Evolutionary conservation across 2,797 vertebrate species (phyloP).

Genomic region (Sciaenops ocellatus): DNA sequence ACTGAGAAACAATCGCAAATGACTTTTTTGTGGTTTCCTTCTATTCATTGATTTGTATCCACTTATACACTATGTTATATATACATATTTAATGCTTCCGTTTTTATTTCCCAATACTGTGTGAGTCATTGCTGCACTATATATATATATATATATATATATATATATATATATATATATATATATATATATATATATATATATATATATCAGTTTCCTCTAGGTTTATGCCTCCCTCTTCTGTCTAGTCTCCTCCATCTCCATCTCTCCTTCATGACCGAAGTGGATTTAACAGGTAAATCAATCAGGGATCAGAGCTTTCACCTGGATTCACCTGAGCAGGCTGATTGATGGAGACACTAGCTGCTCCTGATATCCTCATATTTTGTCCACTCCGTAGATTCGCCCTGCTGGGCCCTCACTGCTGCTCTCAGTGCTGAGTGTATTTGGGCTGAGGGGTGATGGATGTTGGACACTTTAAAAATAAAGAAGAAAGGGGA

Average conservation of each 20-base stretch:
- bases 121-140: conserved; percentile 18
- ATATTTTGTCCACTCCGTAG: conserved; percentile 69
- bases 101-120: conserved; percentile 3
- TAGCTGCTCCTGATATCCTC: conserved; percentile 65
- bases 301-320: conserved; percentile 68
- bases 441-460: conserved; percentile 59
- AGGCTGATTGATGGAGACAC: conserved; percentile 73
- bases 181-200: conserved; percentile 4
- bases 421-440: conserved; percentile 40
- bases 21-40: neutral
- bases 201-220: conserved; percentile 24
- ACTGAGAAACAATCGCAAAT: conserved; percentile 6
- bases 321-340: conserved; percentile 72
- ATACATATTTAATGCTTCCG: conserved; percentile 2
- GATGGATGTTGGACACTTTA: conserved; percentile 74
- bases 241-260: conserved; percentile 41
- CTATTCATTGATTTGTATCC: neutral
- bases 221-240: conserved; percentile 28
- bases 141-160: neutral
- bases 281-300: conserved; percentile 65
- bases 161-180: neutral
- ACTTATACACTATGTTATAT: neutral
- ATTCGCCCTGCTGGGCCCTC: conserved; percentile 58
- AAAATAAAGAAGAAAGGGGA: conserved; percentile 59
- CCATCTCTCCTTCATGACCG: conserved; percentile 48